Evolutionary conservation across 2,797 vertebrate genomes (phyloP), one percentile per base, ranked within the genome.

Genomic region (Buphagus erythrorhynchus): DNA sequence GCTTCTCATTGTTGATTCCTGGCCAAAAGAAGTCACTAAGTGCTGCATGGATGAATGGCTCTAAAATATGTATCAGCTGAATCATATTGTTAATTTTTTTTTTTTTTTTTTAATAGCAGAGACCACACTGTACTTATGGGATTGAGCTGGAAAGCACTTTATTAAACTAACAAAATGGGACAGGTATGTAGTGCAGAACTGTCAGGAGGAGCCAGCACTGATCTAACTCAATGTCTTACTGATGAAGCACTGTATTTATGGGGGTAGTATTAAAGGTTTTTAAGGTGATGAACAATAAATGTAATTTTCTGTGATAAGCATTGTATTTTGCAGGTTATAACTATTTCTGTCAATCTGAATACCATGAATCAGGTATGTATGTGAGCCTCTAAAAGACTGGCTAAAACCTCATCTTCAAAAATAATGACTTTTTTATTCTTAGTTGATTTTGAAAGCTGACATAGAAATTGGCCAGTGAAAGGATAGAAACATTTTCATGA

Each of bases 151-250:
- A 21, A 86, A 88, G 79, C 81, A 86, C 72, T 77, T 91, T 63
- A 83, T 83, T 72, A 94, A 87, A 55, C 45, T 91, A 94, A 91
- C 57, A 65, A 74, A 96, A 88, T 54, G 72, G 80, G 78, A 88
- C 58, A 91, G 45, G 68, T 86, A 24, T 46, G 75, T n/a, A 61
- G 72, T 20, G 13, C 68, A 83, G 82, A 83, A 74, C 31, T 74
- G 85, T 65, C 85, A 90, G 85, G 35, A 80, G 54, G 46, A 87
- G 59, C 74, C 65, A 81, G 54, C 49, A 66, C 16, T 81, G 90
- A 81, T 86, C 35, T 38, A 66, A 6, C 68, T 75, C 46, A 22
- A 25, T 36, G 42, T 68, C 85, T 80, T 78, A 31, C 48, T 78
- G 86, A 93, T 75, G 58, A 86, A 68, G 10, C 31, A 25, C 45